A percentile compares a stretch with the other conserved stretches of the same genome.
phyloP scores from a whole-genome alignment of 2,113 vertebrate genomes.

The Amblyornis subalaris region DNA sequence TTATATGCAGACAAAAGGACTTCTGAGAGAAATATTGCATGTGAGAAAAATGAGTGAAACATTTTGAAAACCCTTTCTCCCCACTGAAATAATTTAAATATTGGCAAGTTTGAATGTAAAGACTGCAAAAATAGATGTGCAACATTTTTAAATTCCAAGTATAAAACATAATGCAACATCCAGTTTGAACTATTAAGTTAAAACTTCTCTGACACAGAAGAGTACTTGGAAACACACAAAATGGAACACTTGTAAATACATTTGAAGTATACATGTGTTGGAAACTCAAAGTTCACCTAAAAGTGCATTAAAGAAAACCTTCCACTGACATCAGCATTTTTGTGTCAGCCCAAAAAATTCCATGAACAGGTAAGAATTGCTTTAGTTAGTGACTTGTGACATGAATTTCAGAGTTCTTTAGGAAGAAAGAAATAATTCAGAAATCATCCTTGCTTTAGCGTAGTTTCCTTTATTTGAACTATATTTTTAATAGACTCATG shows the following conservation, averaged over 20 bases:
- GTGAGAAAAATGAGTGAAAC: neutral
- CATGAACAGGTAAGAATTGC: neutral
- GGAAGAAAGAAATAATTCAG: neutral
- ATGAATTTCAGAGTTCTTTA: neutral
- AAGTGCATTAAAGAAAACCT: neutral
- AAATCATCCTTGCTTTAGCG: neutral
- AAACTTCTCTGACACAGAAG: neutral
- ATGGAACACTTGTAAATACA: neutral
- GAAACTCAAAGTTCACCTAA: neutral
- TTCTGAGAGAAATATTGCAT: neutral
- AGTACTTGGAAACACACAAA: neutral
- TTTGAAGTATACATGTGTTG: neutral
- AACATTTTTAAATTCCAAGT: neutral
- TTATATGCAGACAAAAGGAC: neutral
- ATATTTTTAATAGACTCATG: neutral
- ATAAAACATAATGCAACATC: neutral
- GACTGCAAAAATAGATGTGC: neutral
- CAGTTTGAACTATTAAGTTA: neutral
- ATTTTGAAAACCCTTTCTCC: neutral
- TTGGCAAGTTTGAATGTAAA: neutral
- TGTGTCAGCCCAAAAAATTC: neutral
- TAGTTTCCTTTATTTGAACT: neutral
- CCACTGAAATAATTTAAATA: neutral
- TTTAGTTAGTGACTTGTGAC: neutral
- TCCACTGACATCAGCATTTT: neutral